Evolutionary conservation across 2,888 invertebrate genomes (phyloP), one percentile per base, ranked within the genome.

Genomic region (Pardosa pseudoannulata): DNA sequence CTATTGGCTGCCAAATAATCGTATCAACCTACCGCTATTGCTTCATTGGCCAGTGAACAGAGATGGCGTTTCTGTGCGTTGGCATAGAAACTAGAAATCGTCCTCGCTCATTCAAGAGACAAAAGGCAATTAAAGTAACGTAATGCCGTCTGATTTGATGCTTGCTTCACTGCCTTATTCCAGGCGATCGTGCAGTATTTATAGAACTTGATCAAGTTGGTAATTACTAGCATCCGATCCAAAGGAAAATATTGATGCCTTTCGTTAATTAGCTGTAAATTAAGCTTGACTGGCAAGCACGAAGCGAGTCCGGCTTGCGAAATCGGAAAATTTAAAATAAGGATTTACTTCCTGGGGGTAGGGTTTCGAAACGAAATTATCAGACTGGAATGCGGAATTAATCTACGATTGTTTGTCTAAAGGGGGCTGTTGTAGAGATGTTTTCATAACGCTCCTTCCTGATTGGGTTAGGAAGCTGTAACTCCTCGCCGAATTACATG

Each of bases 1-100:
- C 83, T 36, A 86, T 86, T 86, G 85, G 85, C 85, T 79, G 56
- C 46, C 41, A 23, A 70, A 68, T 86, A 86, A 86, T 86, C 79
- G 78, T 73, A 86, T 86, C 85, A 67, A 46, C 78, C 72, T 32
- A 71, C 74, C 32, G 32, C 74, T 41, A 41, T 56, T 64, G 85
- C 85, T 79, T 79, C 85, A 86, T 86, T 86, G 85, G 85, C 9
- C 89, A 92, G 62, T 92, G 91, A 88, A 81, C 89, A 28, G 87
- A 91, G 19, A 92, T 92, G 7, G 91, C 91, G 23, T 88, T 72
- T 50, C 89, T 36, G n/a, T 28, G 31, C 62, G 82, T 82, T 82
- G 46, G 79, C n/a, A 79, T 79, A 64, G 50, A 41, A 74, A 86
- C 85, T 36, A n/a, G 32, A 67, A 76, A 65, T 68, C 16, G 23